Conservation (phyloP, 35 echinoderm and acorn worm genomes). For the Heliocidaris tuberculata region DNA sequence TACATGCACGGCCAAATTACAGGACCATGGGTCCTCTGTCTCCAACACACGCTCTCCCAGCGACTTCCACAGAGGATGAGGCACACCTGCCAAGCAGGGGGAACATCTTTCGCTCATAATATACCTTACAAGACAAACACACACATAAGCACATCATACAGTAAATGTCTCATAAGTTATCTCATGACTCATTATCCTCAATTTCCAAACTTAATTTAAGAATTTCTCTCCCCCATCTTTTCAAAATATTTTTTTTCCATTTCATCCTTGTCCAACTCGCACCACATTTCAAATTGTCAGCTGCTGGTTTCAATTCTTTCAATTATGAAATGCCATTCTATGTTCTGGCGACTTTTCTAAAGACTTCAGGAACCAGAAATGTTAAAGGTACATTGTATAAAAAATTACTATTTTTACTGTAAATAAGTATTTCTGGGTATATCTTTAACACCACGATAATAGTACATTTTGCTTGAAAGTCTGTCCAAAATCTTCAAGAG, state of each 20-base stretch:
- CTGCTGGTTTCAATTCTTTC: background rate
- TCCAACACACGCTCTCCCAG: background rate
- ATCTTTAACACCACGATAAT: too few relatives aligned
- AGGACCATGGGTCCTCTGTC: background rate
- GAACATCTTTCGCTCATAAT: background rate
- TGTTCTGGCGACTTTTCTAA: background rate
- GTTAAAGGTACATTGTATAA: background rate
- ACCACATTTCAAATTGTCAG: background rate
- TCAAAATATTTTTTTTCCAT: background rate
- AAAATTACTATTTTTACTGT: too few relatives aligned
- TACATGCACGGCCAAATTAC: slow-evolving; percentile 49
- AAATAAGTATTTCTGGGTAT: too few relatives aligned
- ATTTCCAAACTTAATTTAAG: background rate
- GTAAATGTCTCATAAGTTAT: background rate
- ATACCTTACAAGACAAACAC: background rate
- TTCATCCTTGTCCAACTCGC: background rate
- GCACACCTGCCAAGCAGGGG: background rate
- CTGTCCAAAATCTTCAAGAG: too few relatives aligned
- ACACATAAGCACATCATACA: background rate
- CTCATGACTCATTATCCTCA: background rate
- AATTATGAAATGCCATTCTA: background rate
- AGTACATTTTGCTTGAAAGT: too few relatives aligned
- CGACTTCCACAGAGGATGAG: background rate
- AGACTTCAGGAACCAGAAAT: background rate
- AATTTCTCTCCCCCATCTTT: background rate